phyloP scores from a whole-genome alignment of 2,888 invertebrate species.

The Sinelater perroti region DNA sequence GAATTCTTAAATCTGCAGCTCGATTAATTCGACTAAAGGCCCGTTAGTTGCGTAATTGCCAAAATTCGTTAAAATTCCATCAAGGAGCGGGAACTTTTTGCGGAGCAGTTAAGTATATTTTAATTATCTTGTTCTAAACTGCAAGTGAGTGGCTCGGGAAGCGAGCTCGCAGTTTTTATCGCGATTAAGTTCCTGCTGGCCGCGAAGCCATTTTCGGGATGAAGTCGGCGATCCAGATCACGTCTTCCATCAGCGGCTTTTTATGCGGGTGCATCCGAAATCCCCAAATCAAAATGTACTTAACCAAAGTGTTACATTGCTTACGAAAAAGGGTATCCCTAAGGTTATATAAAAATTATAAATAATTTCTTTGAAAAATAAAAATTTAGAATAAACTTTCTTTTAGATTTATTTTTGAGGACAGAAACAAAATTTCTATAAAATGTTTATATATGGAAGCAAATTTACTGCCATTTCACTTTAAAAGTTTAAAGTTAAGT shows the following conservation, averaged over 20 bases:
- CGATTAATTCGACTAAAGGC: slow-evolving; percentile 26
- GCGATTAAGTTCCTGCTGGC: slow-evolving; percentile 33
- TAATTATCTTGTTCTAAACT: slow-evolving; percentile 39
- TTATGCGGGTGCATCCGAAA: too few species aligned
- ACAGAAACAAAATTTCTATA: too few species aligned
- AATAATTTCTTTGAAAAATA: too few species aligned
- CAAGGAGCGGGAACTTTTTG: slow-evolving; percentile 32
- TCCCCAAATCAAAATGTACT: too few species aligned
- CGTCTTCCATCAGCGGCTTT: slow-evolving; percentile 28
- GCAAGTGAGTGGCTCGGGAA: slow-evolving; percentile 34
- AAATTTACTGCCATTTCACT: too few species aligned
- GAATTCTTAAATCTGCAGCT: slow-evolving; percentile 10
- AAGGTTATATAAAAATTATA: too few species aligned
- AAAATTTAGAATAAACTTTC: too few species aligned
- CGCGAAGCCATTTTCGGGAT: slow-evolving; percentile 29
- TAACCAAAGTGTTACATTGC: too few species aligned
- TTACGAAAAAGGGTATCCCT: too few species aligned
- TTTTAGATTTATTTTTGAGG: too few species aligned
- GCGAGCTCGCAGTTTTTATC: slow-evolving; percentile 35
- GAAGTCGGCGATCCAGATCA: slow-evolving; percentile 29
- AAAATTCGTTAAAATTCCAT: slow-evolving; percentile 37
- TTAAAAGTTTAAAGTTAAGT: too few species aligned
- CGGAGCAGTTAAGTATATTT: slow-evolving; percentile 34
- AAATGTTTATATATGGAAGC: too few species aligned
- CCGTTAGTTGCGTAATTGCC: slow-evolving; percentile 28